Conservation (phyloP, 2,797 vertebrate genomes). For the Neosalanx taihuensis region DNA sequence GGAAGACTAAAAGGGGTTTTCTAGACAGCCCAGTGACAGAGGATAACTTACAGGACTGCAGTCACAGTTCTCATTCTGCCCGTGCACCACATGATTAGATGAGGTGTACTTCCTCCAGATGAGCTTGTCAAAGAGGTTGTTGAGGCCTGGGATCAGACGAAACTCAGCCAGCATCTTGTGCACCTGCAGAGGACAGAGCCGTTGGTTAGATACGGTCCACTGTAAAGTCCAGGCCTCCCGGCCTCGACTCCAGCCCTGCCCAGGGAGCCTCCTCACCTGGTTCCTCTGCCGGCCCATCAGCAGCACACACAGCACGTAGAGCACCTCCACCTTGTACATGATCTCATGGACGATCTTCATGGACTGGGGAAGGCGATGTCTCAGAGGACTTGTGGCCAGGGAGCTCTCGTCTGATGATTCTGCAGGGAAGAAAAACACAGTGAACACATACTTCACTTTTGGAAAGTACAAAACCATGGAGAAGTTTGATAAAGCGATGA, state of each 20-base stretch:
- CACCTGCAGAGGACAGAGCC: constrained; percentile 73
- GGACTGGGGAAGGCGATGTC: constrained; percentile 90
- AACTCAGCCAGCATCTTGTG: constrained; percentile 98
- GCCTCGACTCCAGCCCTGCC: neutral
- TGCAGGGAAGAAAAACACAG: constrained; percentile 48
- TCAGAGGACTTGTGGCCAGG: constrained; percentile 83
- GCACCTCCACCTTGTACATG: constrained; percentile 98
- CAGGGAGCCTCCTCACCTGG: constrained; percentile 76
- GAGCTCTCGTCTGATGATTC: constrained; percentile 92
- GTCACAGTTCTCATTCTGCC: constrained; percentile 97
- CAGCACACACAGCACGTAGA: constrained; percentile 95
- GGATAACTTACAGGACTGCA: constrained; percentile 89
- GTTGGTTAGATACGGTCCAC: neutral
- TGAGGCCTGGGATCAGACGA: constrained; percentile 95
- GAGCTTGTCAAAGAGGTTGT: constrained; percentile 97
- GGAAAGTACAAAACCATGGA: neutral
- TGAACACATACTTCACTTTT: too few species aligned
- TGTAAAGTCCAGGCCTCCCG: neutral
- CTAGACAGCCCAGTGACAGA: neutral
- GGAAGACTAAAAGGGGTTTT: neutral
- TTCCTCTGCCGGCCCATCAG: constrained; percentile 97
- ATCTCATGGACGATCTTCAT: constrained; percentile 99
- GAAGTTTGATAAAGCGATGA: neutral
- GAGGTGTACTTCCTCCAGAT: constrained; percentile 96
- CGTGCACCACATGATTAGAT: constrained; percentile 88